phyloP scores from a whole-genome alignment of 1,140 invertebrate species.

The Gonioctena quinquepunctata region DNA sequence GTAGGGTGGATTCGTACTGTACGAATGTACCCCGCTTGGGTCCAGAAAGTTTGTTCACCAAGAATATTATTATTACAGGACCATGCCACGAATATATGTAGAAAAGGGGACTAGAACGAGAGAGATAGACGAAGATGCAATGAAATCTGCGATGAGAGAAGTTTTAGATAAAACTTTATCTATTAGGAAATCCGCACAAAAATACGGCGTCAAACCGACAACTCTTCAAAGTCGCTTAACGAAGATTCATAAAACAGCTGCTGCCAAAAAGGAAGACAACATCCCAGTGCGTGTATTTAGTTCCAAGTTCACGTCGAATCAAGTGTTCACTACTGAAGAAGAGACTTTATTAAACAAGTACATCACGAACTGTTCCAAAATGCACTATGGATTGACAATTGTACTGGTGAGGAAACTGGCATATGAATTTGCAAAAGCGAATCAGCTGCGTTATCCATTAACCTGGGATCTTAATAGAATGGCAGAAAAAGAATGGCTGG shows the following conservation, averaged over 20 bases:
- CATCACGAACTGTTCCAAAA: constrained; percentile 24
- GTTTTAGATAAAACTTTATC: no score
- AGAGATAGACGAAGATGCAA: no score
- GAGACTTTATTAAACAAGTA: constrained; percentile 24
- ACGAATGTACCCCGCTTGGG: no score
- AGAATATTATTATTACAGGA: no score
- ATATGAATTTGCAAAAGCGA: constrained; percentile 6
- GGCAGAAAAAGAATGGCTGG: constrained; percentile 19
- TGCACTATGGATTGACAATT: background rate
- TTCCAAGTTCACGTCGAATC: constrained; percentile 10
- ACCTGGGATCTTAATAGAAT: constrained; percentile 21
- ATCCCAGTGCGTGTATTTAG: background rate
- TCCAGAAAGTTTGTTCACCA: no score
- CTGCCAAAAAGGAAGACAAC: background rate
- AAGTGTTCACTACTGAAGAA: constrained; percentile 15
- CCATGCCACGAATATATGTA: no score
- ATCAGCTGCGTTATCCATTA: background rate
- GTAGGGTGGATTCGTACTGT: no score
- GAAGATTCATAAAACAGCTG: background rate
- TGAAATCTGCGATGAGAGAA: no score
- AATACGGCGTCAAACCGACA: no score
- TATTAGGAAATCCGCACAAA: no score
- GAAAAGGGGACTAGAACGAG: no score
- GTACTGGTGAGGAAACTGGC: background rate
- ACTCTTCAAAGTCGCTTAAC: background rate